phyloP scores from a whole-genome alignment of 2,797 vertebrate genomes.

The Mallotus villosus region DNA sequence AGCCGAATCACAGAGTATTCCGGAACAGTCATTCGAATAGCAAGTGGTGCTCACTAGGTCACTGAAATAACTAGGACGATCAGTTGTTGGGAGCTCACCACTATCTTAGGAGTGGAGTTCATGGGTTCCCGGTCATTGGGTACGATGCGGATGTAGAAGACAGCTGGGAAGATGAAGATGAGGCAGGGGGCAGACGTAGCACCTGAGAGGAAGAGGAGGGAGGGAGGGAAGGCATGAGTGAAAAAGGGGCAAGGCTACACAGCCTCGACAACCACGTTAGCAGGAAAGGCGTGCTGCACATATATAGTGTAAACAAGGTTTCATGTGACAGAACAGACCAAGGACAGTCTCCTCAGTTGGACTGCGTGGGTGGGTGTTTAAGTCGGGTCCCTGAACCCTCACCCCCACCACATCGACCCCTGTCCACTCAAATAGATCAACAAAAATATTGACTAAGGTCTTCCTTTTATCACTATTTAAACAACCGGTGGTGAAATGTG shows the following conservation, averaged over 20 bases:
- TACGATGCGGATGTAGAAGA: slow-evolving; percentile 97
- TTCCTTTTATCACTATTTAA: slow-evolving; percentile 41
- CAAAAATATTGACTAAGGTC: slow-evolving; percentile 65
- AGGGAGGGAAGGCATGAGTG: background rate
- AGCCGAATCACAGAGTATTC: background rate
- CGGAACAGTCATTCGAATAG: background rate
- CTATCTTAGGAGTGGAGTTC: slow-evolving; percentile 86
- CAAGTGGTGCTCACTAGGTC: background rate
- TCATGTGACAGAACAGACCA: background rate
- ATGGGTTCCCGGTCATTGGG: slow-evolving; percentile 91
- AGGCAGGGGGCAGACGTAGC: slow-evolving; percentile 97
- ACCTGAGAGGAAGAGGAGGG: slow-evolving; percentile 69
- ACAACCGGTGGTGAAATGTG: slow-evolving; percentile 39
- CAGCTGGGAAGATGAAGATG: slow-evolving; percentile 97
- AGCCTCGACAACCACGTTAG: background rate
- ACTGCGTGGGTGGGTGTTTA: background rate
- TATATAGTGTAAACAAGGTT: slow-evolving; percentile 2
- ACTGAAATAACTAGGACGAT: background rate
- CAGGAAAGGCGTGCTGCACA: background rate
- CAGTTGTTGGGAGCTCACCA: slow-evolving; percentile 73
- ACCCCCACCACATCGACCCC: slow-evolving; percentile 43
- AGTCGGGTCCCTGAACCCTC: slow-evolving; percentile 5
- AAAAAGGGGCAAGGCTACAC: background rate
- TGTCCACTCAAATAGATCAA: slow-evolving; percentile 36
- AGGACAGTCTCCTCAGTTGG: too few relatives aligned